Evolutionary conservation across 2,797 vertebrate genomes (phyloP).

Genomic region (Dermochelys coriacea): DNA sequence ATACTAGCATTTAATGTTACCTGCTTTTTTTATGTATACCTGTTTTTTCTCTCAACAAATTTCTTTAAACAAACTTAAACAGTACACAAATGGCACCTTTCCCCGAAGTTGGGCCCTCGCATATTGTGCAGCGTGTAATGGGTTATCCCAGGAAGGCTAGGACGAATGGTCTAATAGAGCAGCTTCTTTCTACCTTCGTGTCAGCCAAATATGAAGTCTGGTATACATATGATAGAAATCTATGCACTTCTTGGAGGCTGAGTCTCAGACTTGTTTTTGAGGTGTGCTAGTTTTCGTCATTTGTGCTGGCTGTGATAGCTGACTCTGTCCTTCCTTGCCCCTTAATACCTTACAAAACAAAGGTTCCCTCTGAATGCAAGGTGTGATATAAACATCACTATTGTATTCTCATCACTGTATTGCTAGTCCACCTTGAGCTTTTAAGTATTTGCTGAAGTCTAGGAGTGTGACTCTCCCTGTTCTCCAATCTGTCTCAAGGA

Average conservation of each 20-base stretch:
- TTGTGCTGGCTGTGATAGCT: not conserved
- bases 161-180: too few species aligned
- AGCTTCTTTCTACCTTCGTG: not conserved
- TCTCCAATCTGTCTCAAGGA: accelerated
- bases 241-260: not conserved
- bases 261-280: not conserved
- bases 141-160: not conserved
- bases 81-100: not conserved
- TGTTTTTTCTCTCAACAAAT: not conserved
- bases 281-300: not conserved
- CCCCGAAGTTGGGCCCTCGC: not conserved
- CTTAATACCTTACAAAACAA: not conserved
- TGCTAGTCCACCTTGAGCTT: not conserved
- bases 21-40: not conserved
- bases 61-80: not conserved
- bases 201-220: not conserved
- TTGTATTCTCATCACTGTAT: not conserved
- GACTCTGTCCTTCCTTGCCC: not conserved
- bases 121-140: not conserved
- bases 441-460: not conserved
- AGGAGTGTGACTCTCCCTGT: not conserved
- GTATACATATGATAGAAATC: not conserved
- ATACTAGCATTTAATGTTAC: not conserved
- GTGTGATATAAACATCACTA: not conserved
- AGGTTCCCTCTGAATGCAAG: not conserved